These are phyloP conservation scores for Leguminivora glycinivorella DNA, from an alignment of 1,140 invertebrate species.

Conservation along the genomic window DNA sequence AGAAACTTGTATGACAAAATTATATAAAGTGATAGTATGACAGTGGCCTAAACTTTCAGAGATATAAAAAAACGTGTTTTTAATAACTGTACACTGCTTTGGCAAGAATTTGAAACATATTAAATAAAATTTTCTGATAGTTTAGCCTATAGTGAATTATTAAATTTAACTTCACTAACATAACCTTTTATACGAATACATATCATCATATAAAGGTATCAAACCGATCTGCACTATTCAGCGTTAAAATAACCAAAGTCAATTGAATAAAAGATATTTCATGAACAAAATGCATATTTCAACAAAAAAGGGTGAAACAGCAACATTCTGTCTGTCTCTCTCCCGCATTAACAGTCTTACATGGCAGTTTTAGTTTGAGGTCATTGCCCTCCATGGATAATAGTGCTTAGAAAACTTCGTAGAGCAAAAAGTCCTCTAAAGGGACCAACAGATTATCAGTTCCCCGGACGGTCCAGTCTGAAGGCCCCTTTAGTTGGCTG, in stretches of 20 bases:
- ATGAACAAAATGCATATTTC: no score
- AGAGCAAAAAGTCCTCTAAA: no score
- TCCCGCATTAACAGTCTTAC: background rate
- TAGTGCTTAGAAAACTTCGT: no score
- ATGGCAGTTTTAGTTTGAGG: background rate
- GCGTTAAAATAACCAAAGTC: no score
- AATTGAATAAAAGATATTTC: no score
- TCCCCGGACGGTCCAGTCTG: no score
- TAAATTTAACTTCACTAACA: background rate
- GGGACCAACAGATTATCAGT: no score
- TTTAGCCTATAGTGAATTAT: background rate
- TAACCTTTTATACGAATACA: no score
- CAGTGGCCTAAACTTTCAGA: background rate
- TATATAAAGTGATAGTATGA: background rate
- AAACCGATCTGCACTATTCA: no score
- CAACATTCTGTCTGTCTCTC: background rate
- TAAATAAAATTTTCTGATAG: background rate
- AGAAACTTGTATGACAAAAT: background rate
- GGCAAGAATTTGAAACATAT: slow-evolving; percentile 43
- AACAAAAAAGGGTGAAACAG: no score
- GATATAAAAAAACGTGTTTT: background rate
- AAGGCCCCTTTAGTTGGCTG: background rate
- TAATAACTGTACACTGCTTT: slow-evolving; percentile 45
- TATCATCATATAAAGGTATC: no score
- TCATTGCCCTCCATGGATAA: no score